Evolutionary conservation across 2,113 vertebrate genomes (phyloP).

Genomic region (Plotosus lineatus): DNA sequence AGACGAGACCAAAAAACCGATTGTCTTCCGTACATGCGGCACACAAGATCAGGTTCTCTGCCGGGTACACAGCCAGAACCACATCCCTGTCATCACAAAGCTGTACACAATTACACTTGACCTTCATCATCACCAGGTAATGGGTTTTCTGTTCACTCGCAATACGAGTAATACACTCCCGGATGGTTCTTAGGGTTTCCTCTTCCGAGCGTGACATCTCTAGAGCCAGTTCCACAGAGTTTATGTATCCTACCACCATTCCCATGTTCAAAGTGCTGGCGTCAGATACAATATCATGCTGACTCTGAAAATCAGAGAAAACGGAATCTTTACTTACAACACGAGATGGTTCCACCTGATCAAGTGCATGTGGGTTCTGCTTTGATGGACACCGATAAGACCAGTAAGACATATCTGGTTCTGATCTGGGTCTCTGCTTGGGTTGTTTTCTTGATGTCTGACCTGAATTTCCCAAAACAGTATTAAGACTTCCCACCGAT

Average conservation of each 20-base stretch:
- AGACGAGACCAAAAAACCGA: slow-evolving; percentile 90
- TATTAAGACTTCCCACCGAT: slow-evolving; percentile 82
- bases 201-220: slow-evolving; percentile 78
- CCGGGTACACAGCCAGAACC: slow-evolving; percentile 86
- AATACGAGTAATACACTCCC: slow-evolving; percentile 85
- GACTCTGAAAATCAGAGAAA: slow-evolving; percentile 70
- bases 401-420: slow-evolving; percentile 76
- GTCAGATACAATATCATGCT: slow-evolving; percentile 76
- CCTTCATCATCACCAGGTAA: slow-evolving; percentile 87
- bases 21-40: slow-evolving; percentile 88
- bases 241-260: slow-evolving; percentile 92
- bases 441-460: slow-evolving; percentile 51
- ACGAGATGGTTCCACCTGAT: slow-evolving; percentile 66
- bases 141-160: slow-evolving; percentile 90
- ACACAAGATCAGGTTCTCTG: slow-evolving; percentile 91
- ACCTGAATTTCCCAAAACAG: slow-evolving; percentile 80
- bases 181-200: slow-evolving; percentile 83
- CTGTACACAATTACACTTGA: slow-evolving; percentile 88
- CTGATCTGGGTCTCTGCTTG: slow-evolving; percentile 80
- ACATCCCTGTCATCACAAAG: slow-evolving; percentile 83
- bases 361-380: slow-evolving; percentile 53
- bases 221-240: slow-evolving; percentile 88
- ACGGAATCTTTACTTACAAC: slow-evolving; percentile 69
- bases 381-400: slow-evolving; percentile 61
- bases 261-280: slow-evolving; percentile 85